Base-by-base conservation (phyloP, 2,888 invertebrate genomes). In the Mesorhabditis belari region DNA sequence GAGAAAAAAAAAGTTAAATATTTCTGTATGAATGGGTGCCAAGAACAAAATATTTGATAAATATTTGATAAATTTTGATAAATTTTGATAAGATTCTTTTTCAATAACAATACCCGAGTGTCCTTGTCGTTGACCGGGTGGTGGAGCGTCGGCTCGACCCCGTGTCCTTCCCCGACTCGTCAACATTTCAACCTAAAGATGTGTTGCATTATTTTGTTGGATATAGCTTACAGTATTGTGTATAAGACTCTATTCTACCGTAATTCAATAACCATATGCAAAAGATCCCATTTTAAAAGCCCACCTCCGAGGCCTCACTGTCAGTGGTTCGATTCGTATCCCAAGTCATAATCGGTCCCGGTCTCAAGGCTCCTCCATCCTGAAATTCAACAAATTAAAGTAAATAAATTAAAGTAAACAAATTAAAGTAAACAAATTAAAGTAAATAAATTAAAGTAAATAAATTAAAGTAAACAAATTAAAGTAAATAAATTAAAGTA, bases 261-360 rank as follows among this genome's bases (percentile, higher is more conserved):
- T n/a, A 57, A 3, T n/a, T 1, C n/a, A n/a, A 23, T 25, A 17
- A 26, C 5, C 25, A 23, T 19, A n/a, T 4, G 6, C 57, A 59
- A 55, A 49, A 50, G 59, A n/a, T 53, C 51, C 1, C 28, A n/a
- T n/a, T n/a, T n/a, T n/a, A 54, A 58, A 17, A 62, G 56, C n/a
- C 58, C 58, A 21, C 58, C 25, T 24, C 58, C 59, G 25, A 58
- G 55, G 23, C 51, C 58, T 3, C 51, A 53, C 27, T 19, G 6
- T 58, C 49, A 26, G 23, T n/a, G 2, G 44, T 35, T 24, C 26
- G 26, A 24, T 25, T 28, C 56, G 52, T 26, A 63, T 76, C 76
- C 76, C 76, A 76, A 17, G 76, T 76, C 52, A 71, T 75, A 21
- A 70, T 71, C 53, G 70, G 70, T n/a, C 67, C 68, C 24, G 67